Conservation (phyloP, 2,113 vertebrate species). For the Zeus faber region DNA sequence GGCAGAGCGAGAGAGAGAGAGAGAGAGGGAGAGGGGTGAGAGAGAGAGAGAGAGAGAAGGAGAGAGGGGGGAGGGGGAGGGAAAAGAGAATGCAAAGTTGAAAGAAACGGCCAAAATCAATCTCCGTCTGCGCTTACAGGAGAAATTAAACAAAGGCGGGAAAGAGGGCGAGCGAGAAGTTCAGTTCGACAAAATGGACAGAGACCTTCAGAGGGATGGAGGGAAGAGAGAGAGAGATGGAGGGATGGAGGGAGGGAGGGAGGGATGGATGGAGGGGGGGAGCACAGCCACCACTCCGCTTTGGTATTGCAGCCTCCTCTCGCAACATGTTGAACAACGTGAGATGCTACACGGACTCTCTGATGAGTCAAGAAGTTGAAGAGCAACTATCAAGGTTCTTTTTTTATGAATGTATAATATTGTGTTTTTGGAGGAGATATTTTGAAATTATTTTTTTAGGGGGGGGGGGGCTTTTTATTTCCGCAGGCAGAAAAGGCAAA, state of each 20-base stretch:
- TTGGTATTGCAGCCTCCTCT: no score
- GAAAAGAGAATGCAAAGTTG: constrained; percentile 32
- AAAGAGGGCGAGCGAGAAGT: constrained; percentile 24
- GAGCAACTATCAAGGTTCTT: no score
- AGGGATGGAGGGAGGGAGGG: constrained; percentile 1
- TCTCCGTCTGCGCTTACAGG: constrained; percentile 66
- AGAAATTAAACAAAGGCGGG: constrained; percentile 55
- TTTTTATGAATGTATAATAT: no score
- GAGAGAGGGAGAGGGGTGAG: background rate
- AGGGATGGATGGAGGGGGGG: constrained; percentile 28
- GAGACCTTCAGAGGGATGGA: background rate
- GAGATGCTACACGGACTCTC: no score
- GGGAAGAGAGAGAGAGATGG: background rate
- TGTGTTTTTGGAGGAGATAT: no score
- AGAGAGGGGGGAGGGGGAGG: background rate
- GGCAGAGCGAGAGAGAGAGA: background rate
- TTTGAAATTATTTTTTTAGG: no score
- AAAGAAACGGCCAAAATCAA: constrained; percentile 67
- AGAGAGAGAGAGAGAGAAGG: background rate
- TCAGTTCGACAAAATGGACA: constrained; percentile 18
- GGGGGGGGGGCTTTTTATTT: no score
- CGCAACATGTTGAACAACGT: no score
- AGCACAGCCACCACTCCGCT: constrained; percentile 27
- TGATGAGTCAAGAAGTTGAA: no score
- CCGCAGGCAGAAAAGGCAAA: no score